These are phyloP conservation scores for Agrypnus murinus DNA, from an alignment of 2,888 invertebrate genomes.

Conservation along the genomic window DNA sequence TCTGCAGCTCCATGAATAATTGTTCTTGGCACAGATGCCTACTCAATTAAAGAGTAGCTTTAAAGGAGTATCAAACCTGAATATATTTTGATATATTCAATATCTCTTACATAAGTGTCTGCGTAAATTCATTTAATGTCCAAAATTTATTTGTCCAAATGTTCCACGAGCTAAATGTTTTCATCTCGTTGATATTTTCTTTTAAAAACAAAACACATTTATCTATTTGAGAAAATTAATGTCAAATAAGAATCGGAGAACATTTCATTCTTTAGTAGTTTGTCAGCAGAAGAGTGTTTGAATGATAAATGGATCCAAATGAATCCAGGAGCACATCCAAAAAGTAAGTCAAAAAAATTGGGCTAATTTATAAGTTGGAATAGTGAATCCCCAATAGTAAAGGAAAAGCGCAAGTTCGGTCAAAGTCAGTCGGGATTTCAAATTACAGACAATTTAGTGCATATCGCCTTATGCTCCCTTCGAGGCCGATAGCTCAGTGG, in stretches of 20 bases:
- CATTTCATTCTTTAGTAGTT: too few species aligned
- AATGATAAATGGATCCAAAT: slow-evolving; percentile 1
- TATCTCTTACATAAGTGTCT: slow-evolving; percentile 1
- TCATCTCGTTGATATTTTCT: too few species aligned
- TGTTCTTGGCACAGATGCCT: slow-evolving; percentile 45
- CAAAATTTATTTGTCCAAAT: too few species aligned
- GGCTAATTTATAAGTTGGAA: slow-evolving; percentile 37
- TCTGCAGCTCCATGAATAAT: slow-evolving; percentile 42
- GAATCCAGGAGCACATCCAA: too few species aligned
- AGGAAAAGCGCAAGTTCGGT: slow-evolving; percentile 47
- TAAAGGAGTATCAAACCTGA: slow-evolving; percentile 37
- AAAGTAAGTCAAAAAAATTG: slow-evolving; percentile 28
- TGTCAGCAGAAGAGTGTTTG: not conserved
- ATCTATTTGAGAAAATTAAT: too few species aligned
- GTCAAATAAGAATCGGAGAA: too few species aligned
- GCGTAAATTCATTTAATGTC: not conserved
- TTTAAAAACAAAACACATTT: too few species aligned
- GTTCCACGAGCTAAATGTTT: too few species aligned
- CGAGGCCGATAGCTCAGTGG: slow-evolving; percentile 67
- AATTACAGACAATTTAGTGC: slow-evolving; percentile 68
- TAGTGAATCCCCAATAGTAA: slow-evolving; percentile 40
- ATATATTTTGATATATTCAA: slow-evolving; percentile 31
- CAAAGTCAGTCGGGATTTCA: slow-evolving; percentile 53
- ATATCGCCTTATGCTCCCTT: slow-evolving; percentile 63
- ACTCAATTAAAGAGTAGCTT: slow-evolving; percentile 40